Conservation (phyloP, 1,140 invertebrate genomes). For the Lepeophtheirus salmonis region DNA sequence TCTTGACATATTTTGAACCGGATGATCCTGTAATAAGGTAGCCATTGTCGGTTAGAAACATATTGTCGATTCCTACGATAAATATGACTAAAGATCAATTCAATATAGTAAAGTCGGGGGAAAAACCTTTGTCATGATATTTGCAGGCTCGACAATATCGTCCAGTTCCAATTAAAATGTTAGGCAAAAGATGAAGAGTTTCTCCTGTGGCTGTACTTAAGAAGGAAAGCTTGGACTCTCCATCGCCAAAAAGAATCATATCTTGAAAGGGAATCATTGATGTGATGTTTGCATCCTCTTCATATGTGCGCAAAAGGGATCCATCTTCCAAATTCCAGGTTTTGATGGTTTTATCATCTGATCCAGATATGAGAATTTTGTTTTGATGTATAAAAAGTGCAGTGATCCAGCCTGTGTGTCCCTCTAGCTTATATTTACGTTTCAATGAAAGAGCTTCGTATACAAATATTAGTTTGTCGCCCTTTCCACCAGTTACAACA, state of each 20-base stretch:
- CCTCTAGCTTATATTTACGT: neutral
- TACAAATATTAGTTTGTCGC: constrained; percentile 8
- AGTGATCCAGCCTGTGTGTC: constrained; percentile 15
- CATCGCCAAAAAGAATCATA: constrained; percentile 12
- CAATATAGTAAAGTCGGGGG: too few relatives aligned
- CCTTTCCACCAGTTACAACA: constrained; percentile 6
- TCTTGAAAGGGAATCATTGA: neutral
- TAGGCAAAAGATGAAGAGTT: constrained; percentile 12
- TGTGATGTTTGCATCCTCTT: constrained; percentile 1
- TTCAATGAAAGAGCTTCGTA: neutral
- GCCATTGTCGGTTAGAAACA: constrained; percentile 5
- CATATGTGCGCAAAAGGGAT: neutral
- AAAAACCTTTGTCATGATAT: constrained; percentile 18
- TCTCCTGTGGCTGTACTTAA: neutral
- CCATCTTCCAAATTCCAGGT: constrained; percentile 9
- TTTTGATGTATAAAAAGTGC: neutral
- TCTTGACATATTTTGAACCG: constrained; percentile 13
- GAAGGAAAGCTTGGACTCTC: neutral
- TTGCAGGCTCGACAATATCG: constrained; percentile 8
- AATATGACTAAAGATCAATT: too few relatives aligned
- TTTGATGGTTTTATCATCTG: constrained; percentile 8
- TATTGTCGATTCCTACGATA: constrained; percentile 4
- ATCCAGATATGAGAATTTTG: constrained; percentile 5
- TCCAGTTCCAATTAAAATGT: constrained; percentile 14
- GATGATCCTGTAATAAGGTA: constrained; percentile 2